Percentiles rank a stretch among this genome's conserved stretches.
These are phyloP conservation scores for Ranitomeya variabilis DNA, from an alignment of 2,113 vertebrate species.

Conservation along the genomic window DNA sequence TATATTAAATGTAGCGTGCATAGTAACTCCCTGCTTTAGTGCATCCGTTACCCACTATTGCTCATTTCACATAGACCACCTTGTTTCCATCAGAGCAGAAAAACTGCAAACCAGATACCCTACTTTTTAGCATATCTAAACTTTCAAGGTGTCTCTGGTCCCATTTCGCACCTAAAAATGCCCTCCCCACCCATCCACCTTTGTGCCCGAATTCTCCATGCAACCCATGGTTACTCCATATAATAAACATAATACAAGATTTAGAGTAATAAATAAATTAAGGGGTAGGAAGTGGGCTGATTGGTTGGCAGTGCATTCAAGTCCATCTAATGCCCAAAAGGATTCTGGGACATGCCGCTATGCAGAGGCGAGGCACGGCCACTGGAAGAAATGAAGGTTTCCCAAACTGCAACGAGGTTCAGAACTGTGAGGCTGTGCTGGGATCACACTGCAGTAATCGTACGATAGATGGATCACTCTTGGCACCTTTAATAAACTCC, in stretches of 20 bases:
- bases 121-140: neutral
- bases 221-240: slow-evolving; percentile 40
- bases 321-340: slow-evolving; percentile 52
- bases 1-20: slow-evolving; percentile 51
- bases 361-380: slow-evolving; percentile 59
- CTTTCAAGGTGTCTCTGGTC: slow-evolving; percentile 8
- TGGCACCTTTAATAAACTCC: slow-evolving; percentile 98
- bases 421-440: slow-evolving; percentile 93
- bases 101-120: neutral
- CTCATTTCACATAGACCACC: slow-evolving; percentile 9
- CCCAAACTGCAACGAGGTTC: slow-evolving; percentile 61
- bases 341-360: slow-evolving; percentile 19
- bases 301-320: slow-evolving; percentile 54
- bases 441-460: slow-evolving; percentile 98
- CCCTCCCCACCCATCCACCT: neutral
- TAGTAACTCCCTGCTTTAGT: slow-evolving; percentile 55
- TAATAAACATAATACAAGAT: slow-evolving; percentile 50
- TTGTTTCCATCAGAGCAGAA: neutral
- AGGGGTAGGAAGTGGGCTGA: slow-evolving; percentile 29
- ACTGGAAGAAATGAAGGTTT: slow-evolving; percentile 37
- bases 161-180: neutral
- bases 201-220: slow-evolving; percentile 34
- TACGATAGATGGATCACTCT: slow-evolving; percentile 98
- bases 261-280: slow-evolving; percentile 53
- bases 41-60: neutral